These are phyloP conservation scores for Phaonia tiefii DNA, from an alignment of 2,888 invertebrate species.

Conservation along the genomic window DNA sequence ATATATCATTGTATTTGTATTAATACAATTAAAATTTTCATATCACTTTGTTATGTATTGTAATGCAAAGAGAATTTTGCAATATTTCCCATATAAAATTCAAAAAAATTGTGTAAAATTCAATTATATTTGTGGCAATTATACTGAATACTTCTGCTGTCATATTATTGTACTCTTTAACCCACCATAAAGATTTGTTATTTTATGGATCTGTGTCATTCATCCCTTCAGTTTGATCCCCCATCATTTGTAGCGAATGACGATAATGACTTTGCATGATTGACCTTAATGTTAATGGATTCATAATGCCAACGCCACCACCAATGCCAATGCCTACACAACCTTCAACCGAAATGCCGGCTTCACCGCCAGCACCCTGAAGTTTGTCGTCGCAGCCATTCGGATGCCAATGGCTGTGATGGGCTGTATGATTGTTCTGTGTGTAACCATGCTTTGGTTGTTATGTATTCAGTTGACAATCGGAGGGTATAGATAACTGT, in stretches of 20 bases:
- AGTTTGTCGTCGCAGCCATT: constrained; percentile 75
- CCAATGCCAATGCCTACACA: constrained; percentile 78
- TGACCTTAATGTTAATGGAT: constrained; percentile 79
- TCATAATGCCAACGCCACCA: constrained; percentile 79
- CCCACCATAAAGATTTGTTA: constrained; percentile 93
- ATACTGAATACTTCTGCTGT: background rate
- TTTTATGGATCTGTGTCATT: constrained; percentile 92
- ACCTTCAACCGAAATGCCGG: constrained; percentile 77
- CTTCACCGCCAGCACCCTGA: constrained; percentile 78
- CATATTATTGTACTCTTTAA: constrained; percentile 51
- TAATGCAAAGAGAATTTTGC: background rate
- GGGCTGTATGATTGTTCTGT: constrained; percentile 76
- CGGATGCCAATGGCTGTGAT: constrained; percentile 78
- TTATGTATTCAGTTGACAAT: constrained; percentile 80
- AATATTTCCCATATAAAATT: background rate
- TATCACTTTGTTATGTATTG: background rate
- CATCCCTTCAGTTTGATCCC: constrained; percentile 80
- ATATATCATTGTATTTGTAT: too few relatives aligned
- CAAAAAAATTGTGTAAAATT: too few relatives aligned
- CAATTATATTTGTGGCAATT: background rate
- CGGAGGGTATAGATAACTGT: constrained; percentile 80
- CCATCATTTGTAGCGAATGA: constrained; percentile 80
- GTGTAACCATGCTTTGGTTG: constrained; percentile 76
- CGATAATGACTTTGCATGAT: constrained; percentile 76
- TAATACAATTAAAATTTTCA: background rate